A percentile compares a stretch with the other conserved stretches of the same genome.
Evolutionary conservation across 2,888 invertebrate species (phyloP).

Genomic region (Lepas anatifera): DNA sequence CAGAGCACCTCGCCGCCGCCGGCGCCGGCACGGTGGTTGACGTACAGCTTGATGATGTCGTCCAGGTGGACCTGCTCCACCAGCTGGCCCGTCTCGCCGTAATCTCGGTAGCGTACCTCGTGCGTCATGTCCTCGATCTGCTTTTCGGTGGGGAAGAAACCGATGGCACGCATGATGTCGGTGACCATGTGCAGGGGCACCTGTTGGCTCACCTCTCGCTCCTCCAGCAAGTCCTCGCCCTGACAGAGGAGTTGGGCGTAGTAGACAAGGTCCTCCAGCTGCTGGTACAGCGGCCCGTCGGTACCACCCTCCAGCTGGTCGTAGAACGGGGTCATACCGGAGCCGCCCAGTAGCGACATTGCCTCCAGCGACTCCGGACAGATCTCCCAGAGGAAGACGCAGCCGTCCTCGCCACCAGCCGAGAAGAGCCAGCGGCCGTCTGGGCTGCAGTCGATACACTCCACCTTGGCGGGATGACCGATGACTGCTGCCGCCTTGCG

Average conservation of each 20-base stretch:
- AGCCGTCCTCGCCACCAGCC: slow-evolving; percentile 41
- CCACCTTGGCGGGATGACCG: slow-evolving; percentile 52
- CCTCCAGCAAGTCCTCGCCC: slow-evolving; percentile 51
- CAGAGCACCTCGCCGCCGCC: background rate
- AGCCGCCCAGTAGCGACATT: slow-evolving; percentile 42
- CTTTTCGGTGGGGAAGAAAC: slow-evolving; percentile 59
- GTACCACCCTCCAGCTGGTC: slow-evolving; percentile 55
- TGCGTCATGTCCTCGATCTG: slow-evolving; percentile 33
- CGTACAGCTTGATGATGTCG: slow-evolving; percentile 49
- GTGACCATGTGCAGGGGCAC: slow-evolving; percentile 54
- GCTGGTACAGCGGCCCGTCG: slow-evolving; percentile 54
- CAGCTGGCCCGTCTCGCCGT: slow-evolving; percentile 37
- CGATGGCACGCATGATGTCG: slow-evolving; percentile 58
- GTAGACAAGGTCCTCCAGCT: slow-evolving; percentile 61
- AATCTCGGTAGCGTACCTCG: slow-evolving; percentile 37
- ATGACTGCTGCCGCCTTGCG: slow-evolving; percentile 49
- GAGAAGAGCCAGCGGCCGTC: slow-evolving; percentile 45
- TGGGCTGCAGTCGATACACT: slow-evolving; percentile 33
- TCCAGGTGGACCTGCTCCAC: slow-evolving; percentile 48
- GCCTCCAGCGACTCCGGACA: slow-evolving; percentile 36
- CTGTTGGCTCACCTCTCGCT: slow-evolving; percentile 45
- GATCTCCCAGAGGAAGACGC: slow-evolving; percentile 46
- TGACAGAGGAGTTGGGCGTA: slow-evolving; percentile 61
- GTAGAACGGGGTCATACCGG: slow-evolving; percentile 52
- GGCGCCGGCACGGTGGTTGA: slow-evolving; percentile 43